Evolutionary conservation across 2,797 vertebrate species (phyloP).

Genomic region (Allobates femoralis): DNA sequence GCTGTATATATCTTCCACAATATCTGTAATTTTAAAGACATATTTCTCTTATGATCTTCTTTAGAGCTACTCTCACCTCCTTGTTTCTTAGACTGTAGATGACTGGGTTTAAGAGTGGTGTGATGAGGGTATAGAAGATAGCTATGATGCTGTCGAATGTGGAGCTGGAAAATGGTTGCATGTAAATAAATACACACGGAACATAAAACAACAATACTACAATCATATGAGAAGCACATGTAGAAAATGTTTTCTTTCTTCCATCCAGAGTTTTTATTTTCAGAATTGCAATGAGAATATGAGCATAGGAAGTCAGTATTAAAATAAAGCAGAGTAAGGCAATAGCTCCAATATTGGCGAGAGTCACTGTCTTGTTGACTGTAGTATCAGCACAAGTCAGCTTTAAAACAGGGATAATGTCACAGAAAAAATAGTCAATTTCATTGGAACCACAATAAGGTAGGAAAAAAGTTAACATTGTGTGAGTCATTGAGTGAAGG

Average conservation of each 20-base stretch:
- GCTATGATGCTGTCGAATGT: not conserved
- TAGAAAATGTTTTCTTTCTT: too few species aligned
- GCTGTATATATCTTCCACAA: not conserved
- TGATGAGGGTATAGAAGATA: constrained; percentile 35
- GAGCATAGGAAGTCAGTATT: constrained; percentile 8
- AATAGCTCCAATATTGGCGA: constrained; percentile 30
- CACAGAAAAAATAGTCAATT: too few species aligned
- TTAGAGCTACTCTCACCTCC: constrained; percentile 13
- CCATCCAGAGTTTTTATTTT: constrained; percentile 45
- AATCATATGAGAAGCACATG: constrained; percentile 28
- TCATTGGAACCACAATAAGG: constrained; percentile 37
- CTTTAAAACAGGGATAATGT: too few species aligned
- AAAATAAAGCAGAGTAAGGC: constrained; percentile 38
- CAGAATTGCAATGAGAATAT: constrained; percentile 32
- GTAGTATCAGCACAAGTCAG: constrained; percentile 37
- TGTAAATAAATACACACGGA: constrained; percentile 34
- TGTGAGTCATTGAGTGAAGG: constrained; percentile 25
- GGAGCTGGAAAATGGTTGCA: not conserved
- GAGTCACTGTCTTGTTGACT: constrained; percentile 11
- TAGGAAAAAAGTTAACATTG: constrained; percentile 20
- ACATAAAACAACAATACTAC: constrained; percentile 25
- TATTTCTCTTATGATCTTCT: not conserved
- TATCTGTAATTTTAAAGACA: not conserved
- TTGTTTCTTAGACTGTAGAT: too few species aligned
- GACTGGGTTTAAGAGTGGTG: too few species aligned